phyloP scores from a whole-genome alignment of 1,140 invertebrate species.

The Papilio glaucus region DNA sequence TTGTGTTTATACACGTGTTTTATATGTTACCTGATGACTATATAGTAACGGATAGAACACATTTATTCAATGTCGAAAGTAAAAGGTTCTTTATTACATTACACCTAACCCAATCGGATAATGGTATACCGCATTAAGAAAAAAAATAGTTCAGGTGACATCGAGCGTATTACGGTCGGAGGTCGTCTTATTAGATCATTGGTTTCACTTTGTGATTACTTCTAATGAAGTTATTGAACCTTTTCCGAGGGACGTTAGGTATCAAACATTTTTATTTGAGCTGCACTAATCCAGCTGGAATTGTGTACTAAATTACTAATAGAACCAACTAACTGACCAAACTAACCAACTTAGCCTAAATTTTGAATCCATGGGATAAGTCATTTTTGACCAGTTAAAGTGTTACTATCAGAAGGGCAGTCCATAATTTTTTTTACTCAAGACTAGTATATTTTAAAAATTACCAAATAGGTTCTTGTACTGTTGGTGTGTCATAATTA shows the following conservation, averaged over 20 bases:
- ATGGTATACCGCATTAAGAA: constrained; percentile 43
- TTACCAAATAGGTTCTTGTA: too few relatives aligned
- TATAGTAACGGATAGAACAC: constrained; percentile 2
- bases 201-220: constrained; percentile 51
- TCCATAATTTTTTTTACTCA: too few relatives aligned
- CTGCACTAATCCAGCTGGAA: background rate
- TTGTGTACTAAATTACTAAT: too few relatives aligned
- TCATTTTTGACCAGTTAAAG: too few relatives aligned
- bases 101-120: constrained; percentile 40
- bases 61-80: constrained; percentile 13
- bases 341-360: too few relatives aligned
- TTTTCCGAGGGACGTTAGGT: constrained; percentile 41
- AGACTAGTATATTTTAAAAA: too few relatives aligned
- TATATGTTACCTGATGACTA: background rate
- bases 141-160: constrained; percentile 60
- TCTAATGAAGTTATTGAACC: constrained; percentile 60
- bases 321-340: too few relatives aligned
- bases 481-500: too few relatives aligned
- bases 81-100: constrained; percentile 38
- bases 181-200: constrained; percentile 50
- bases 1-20: background rate
- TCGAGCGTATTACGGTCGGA: constrained; percentile 47
- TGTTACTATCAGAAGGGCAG: too few relatives aligned
- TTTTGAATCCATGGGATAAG: too few relatives aligned
- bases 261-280: constrained; percentile 7